phyloP scores from a whole-genome alignment of 2,888 invertebrate species.

The Pterostichus madidus region DNA sequence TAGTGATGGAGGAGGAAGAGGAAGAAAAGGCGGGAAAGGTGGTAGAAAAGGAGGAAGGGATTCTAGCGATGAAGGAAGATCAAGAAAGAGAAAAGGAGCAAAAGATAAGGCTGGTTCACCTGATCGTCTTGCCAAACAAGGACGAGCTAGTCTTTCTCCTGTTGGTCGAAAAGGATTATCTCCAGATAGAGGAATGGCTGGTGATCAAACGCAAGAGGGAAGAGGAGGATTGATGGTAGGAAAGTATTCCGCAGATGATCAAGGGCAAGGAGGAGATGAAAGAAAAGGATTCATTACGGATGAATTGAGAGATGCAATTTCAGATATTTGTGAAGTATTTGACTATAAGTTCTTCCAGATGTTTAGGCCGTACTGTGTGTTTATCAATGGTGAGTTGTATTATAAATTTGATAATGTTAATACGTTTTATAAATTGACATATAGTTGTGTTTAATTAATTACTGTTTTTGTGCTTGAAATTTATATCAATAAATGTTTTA shows the following conservation, averaged over 20 bases:
- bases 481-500: constrained; percentile 6
- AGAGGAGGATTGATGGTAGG: not conserved
- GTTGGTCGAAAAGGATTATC: too few species aligned
- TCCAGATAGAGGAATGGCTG: too few species aligned
- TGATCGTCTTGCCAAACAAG: too few species aligned
- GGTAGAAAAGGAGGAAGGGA: constrained; percentile 11
- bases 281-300: not conserved
- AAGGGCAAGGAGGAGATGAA: not conserved
- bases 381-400: constrained; percentile 73
- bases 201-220: too few species aligned
- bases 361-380: constrained; percentile 74
- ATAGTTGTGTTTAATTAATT: constrained; percentile 35
- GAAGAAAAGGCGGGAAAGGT: constrained; percentile 21
- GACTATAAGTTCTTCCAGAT: constrained; percentile 70
- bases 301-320: not conserved
- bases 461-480: not conserved
- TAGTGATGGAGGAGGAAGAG: not conserved
- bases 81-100: not conserved
- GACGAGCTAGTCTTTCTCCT: too few species aligned
- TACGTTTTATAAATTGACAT: constrained; percentile 30
- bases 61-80: not conserved
- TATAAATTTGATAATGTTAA: constrained; percentile 72
- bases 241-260: not conserved
- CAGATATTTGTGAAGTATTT: not conserved
- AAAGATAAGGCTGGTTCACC: too few species aligned